phyloP scores from a whole-genome alignment of 2,797 vertebrate species.

The Rhabdophis nuchalis region DNA sequence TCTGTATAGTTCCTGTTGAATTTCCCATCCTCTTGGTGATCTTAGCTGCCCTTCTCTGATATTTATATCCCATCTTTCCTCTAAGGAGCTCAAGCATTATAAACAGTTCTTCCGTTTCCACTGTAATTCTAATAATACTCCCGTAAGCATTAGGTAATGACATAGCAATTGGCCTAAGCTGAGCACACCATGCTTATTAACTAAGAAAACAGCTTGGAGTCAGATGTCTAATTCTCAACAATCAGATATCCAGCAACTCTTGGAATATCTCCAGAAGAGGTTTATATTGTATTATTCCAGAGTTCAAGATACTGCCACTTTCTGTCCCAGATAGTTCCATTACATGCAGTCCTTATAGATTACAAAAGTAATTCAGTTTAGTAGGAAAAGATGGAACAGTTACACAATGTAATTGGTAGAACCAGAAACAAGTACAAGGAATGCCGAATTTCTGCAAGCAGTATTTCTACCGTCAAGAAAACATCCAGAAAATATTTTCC shows the following conservation, averaged over 20 bases:
- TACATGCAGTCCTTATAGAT: neutral
- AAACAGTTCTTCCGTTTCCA: neutral
- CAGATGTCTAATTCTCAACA: neutral
- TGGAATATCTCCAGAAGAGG: neutral
- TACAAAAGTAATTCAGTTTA: neutral
- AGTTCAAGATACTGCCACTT: neutral
- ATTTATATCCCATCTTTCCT: neutral
- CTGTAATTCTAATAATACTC: neutral
- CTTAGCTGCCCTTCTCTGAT: neutral
- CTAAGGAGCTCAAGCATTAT: neutral
- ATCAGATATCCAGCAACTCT: neutral
- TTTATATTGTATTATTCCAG: neutral
- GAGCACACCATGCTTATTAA: neutral
- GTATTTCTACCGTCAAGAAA: neutral
- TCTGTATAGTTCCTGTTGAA: neutral
- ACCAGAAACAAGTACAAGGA: neutral
- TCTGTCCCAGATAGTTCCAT: neutral
- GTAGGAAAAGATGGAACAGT: neutral
- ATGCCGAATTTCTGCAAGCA: neutral
- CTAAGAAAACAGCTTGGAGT: neutral
- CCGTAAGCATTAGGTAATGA: neutral
- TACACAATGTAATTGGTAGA: neutral
- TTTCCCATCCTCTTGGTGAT: neutral
- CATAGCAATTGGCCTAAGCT: neutral
- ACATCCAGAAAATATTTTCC: neutral